Evolutionary conservation across 2,888 invertebrate genomes (phyloP), one percentile per base, ranked within the genome.

Genomic region (Drosophila ochracea): DNA sequence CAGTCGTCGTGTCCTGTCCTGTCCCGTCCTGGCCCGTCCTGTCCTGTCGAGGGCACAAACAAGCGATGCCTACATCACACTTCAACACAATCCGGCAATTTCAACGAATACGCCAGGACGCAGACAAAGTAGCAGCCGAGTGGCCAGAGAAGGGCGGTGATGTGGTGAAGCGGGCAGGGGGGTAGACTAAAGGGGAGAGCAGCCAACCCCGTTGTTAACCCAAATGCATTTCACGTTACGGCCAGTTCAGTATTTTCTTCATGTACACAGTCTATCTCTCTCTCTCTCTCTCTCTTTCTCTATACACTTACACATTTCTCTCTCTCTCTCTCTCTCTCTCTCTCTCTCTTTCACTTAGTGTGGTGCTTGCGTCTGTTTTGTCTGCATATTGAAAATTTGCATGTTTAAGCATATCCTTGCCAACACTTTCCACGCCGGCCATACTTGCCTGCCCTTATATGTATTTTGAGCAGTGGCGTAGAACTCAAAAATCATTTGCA

Each of bases 71-170:
- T 91, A 91, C 91, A 92, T 92, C 91, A 91, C 92, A 92, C 92
- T 91, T 92, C 92, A 92, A 92, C 92, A 92, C 92, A 91, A 92
- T 92, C 92, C 88, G 90, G 91, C 89, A 84, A 87, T 91, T 92
- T 91, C 92, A 92, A 91, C 92, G 92, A 86, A 89, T 87, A 30
- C 39, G 82, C 83, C 77, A 63, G 65, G 53, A 58, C 28, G 41
- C 59, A 63, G 68, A 69, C 70, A 74, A 66, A 60, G 64, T 58
- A 69, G 68, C 63, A 25, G 47, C 0, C 41, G n/a, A 19, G 25
- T 25, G 47, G 47, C 47, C 47, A 47, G 25, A 47, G 47, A 25
- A 47, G 47, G 47, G 21, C 13, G 21, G 7, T 25, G 43, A 43
- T 21, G 21, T 21, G 47, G 47, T 21, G 10, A 25, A 43, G 58